Evolutionary conservation across 2,888 invertebrate species (phyloP).

Genomic region (Eupithecia insigniata): DNA sequence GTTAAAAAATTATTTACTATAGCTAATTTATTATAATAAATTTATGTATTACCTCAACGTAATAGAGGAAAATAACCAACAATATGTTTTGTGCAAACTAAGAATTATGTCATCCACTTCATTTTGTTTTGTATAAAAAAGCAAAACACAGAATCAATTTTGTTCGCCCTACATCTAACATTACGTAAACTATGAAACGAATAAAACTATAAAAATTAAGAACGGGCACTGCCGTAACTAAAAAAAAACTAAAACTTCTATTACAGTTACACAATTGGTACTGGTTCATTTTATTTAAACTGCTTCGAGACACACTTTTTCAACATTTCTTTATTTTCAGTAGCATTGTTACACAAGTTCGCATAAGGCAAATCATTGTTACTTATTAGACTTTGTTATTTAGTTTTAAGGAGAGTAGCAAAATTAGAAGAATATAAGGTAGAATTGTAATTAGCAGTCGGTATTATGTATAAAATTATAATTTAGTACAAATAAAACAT

Average conservation of each 20-base stretch:
- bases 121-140: slow-evolving; percentile 54
- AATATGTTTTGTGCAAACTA: neutral
- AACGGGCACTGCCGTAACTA: slow-evolving; percentile 47
- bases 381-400: slow-evolving; percentile 20
- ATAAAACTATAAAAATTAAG: slow-evolving; percentile 54
- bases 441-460: neutral
- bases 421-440: too few relatives aligned
- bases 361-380: neutral
- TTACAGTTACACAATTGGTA: slow-evolving; percentile 32
- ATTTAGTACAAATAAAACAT: neutral
- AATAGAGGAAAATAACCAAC: neutral
- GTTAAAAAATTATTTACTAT: slow-evolving; percentile 1
- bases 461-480: neutral
- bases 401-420: slow-evolving; percentile 6
- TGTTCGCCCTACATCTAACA: slow-evolving; percentile 65
- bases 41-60: neutral
- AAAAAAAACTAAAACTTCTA: slow-evolving; percentile 44
- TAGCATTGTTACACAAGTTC: neutral
- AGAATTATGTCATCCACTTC: slow-evolving; percentile 56
- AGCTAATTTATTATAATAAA: neutral
- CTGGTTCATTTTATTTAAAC: slow-evolving; percentile 9
- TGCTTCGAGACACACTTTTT: slow-evolving; percentile 2
- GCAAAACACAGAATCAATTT: slow-evolving; percentile 52
- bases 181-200: slow-evolving; percentile 62
- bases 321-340: slow-evolving; percentile 1